Conservation (phyloP, 1,140 invertebrate genomes). For the Listronotus bonariensis region DNA sequence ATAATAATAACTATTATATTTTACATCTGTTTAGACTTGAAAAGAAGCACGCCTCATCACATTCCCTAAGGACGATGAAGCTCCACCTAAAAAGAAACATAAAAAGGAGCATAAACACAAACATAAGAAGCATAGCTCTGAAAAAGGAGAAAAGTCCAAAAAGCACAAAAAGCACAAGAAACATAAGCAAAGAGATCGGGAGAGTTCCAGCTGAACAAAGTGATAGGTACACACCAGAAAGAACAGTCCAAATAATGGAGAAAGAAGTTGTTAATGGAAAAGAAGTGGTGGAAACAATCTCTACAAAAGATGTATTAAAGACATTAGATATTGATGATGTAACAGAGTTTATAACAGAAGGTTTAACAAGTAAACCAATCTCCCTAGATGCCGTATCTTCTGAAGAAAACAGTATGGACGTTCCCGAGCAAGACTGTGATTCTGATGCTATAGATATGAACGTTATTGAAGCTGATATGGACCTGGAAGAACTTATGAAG, state of each 20-base stretch:
- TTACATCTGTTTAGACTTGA: background rate
- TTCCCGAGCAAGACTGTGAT: constrained; percentile 70
- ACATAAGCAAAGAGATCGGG: constrained; percentile 48
- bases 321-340: constrained; percentile 38
- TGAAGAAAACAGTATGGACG: constrained; percentile 64
- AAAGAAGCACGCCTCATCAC: constrained; percentile 1
- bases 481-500: constrained; percentile 85
- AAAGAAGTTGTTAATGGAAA: constrained; percentile 32
- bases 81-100: constrained; percentile 46
- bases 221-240: constrained; percentile 54
- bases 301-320: constrained; percentile 4
- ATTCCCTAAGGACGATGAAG: constrained; percentile 7
- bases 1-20: too few species aligned
- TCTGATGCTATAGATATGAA: constrained; percentile 73
- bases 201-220: constrained; percentile 38
- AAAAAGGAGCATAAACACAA: constrained; percentile 56
- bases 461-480: constrained; percentile 82
- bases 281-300: background rate
- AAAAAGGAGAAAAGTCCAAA: constrained; percentile 49
- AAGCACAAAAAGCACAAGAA: constrained; percentile 56
- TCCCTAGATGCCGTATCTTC: constrained; percentile 70
- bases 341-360: constrained; percentile 47
- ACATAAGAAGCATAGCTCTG: constrained; percentile 52
- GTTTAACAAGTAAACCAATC: constrained; percentile 38
- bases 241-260: constrained; percentile 23